Base-by-base conservation (phyloP, 2,113 vertebrate genomes). In the Etheostoma cragini region DNA sequence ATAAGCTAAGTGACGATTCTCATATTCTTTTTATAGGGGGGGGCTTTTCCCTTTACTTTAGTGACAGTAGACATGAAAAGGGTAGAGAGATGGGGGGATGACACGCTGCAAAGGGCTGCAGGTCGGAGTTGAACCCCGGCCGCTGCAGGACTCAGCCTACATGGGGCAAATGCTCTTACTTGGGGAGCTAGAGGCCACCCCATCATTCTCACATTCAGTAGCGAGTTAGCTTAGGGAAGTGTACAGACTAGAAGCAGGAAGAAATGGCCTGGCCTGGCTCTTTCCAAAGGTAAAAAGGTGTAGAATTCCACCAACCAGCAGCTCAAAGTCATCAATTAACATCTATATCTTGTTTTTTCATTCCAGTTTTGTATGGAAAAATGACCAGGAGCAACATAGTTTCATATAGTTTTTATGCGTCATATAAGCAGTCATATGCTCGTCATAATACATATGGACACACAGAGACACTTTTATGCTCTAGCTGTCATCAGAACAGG, bases 401-500 rank as follows among this genome's bases (percentile, higher is more conserved):
- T 46, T 42, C 8, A 24, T 8, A 61, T 1, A 21, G 69, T 46
- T 42, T 24, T 15, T 13, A 13, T 50, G 50, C 57, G 19, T 71
- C 22, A 19, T 21, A n/a, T 42, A 16, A 42, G 30, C 56, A 65
- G 38, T 10, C 6, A 11, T 62, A 3, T 42, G 17, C 54, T 30
- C 0, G 16, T 30, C 22, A 17, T 46, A 16, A 24, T 47, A 56
- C 62, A 58, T 61, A 12, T 35, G 13, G 49, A 46, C 38, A 16
- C 49, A 42, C 35, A 62, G 35, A 67, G 71, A 65, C n/a, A 47
- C 6, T 52, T 74, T 66, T 26, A 71, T 80, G 30, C 30, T 14
- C 46, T 15, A 15, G 45, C 67, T 84, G 77, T 73, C 75, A 66
- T 79, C 64, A 1, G 11, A 54, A 35, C 38, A 42, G 33, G 72